Percentiles rank a stretch among this genome's conserved stretches.
phyloP scores from a whole-genome alignment of 2,888 invertebrate genomes.

The Xanthostigma xanthostigma region DNA sequence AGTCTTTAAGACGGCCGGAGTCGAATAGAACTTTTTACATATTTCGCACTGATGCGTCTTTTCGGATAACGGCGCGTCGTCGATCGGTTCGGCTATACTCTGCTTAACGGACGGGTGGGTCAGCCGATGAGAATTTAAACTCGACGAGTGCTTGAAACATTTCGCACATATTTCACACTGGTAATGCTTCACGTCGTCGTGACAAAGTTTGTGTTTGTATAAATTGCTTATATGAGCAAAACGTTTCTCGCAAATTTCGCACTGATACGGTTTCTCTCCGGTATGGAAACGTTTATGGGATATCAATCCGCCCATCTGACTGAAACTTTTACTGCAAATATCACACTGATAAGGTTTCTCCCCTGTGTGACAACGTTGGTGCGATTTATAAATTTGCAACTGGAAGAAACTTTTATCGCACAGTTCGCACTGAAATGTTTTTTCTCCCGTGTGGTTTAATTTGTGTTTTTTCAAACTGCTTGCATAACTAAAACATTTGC shows the following conservation, averaged over 20 bases:
- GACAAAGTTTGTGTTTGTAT: slow-evolving; percentile 25
- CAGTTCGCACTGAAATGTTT: slow-evolving; percentile 26
- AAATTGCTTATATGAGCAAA: slow-evolving; percentile 27
- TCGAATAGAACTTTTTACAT: no score
- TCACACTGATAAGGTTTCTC: no score
- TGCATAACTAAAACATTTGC: slow-evolving; percentile 37
- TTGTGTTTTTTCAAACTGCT: slow-evolving; percentile 38
- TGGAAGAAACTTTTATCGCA: slow-evolving; percentile 25
- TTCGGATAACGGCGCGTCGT: no score
- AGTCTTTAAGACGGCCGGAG: no score
- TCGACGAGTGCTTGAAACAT: slow-evolving; percentile 28
- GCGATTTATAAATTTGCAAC: slow-evolving; percentile 18
- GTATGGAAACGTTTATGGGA: slow-evolving; percentile 21
- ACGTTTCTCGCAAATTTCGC: slow-evolving; percentile 27
- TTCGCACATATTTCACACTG: slow-evolving; percentile 25
- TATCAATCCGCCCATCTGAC: slow-evolving; percentile 25
- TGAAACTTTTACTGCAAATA: no score
- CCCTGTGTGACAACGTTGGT: no score
- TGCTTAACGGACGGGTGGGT: slow-evolving; percentile 23
- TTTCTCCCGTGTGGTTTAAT: slow-evolving; percentile 22
- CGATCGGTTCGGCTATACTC: no score
- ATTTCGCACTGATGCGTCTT: no score
- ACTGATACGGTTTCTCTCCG: slow-evolving; percentile 21
- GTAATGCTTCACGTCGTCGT: slow-evolving; percentile 26
- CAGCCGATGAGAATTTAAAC: slow-evolving; percentile 26